A percentile compares a stretch with the other conserved stretches of the same genome.
Evolutionary conservation across 2,888 invertebrate genomes (phyloP).

Genomic region (Torymus tubicola): DNA sequence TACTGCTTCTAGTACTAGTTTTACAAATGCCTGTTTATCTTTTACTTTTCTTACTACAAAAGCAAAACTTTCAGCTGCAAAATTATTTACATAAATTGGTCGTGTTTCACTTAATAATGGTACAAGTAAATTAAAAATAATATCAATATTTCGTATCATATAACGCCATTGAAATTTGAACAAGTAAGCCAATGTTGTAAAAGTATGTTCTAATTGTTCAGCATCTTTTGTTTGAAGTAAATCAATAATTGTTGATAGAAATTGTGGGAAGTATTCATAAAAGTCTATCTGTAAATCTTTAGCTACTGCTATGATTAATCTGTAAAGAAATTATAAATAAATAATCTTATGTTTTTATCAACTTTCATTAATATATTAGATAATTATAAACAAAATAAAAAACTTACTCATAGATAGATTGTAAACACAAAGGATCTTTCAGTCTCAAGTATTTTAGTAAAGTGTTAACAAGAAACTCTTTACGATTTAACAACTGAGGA

Average conservation of each 20-base stretch:
- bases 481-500: slow-evolving; percentile 89
- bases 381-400: not conserved
- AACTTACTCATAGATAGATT: slow-evolving; percentile 91
- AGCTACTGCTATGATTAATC: slow-evolving; percentile 89
- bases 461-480: slow-evolving; percentile 85
- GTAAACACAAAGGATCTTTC: slow-evolving; percentile 85
- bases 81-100: slow-evolving; percentile 91
- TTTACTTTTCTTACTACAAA: slow-evolving; percentile 94
- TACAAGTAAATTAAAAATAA: slow-evolving; percentile 84
- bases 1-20: slow-evolving; percentile 83
- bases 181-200: slow-evolving; percentile 91
- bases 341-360: slow-evolving; percentile 4
- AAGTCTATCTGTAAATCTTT: slow-evolving; percentile 93
- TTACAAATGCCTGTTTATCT: slow-evolving; percentile 86
- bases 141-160: slow-evolving; percentile 87
- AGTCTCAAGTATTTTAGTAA: slow-evolving; percentile 85
- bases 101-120: slow-evolving; percentile 87
- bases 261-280: slow-evolving; percentile 88
- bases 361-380: too few relatives aligned
- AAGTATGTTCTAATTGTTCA: slow-evolving; percentile 90
- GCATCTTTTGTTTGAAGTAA: slow-evolving; percentile 86
- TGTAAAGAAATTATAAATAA: slow-evolving; percentile 73
- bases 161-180: slow-evolving; percentile 93
- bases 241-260: slow-evolving; percentile 85
- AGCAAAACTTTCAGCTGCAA: slow-evolving; percentile 97